Evolutionary conservation across 1,140 invertebrate genomes (phyloP).

Genomic region (Caenorhabditis tropicalis): DNA sequence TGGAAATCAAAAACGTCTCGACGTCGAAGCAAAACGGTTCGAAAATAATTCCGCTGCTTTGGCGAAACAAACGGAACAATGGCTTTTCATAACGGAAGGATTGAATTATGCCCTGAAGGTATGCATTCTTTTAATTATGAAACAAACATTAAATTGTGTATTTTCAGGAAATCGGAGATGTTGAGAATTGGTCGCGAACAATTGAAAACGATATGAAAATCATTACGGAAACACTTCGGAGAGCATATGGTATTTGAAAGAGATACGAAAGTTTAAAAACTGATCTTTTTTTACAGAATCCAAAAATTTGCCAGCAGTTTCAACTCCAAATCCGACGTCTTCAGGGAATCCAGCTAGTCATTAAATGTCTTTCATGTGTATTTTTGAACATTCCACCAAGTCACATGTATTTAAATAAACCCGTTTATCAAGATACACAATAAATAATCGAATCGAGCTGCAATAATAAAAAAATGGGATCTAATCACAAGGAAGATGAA

Average conservation of each 20-base stretch:
- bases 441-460: neutral
- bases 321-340: neutral
- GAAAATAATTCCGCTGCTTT: constrained; percentile 91
- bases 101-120: constrained; percentile 91
- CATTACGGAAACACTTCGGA: constrained; percentile 89
- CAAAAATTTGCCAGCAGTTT: neutral
- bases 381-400: constrained; percentile 30
- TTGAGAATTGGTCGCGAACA: constrained; percentile 95
- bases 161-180: constrained; percentile 88
- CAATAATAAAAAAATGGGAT: too few species aligned
- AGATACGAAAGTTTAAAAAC: neutral
- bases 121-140: neutral
- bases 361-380: neutral
- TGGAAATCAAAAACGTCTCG: constrained; percentile 93
- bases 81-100: constrained; percentile 89
- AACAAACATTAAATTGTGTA: neutral
- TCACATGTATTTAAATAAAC: neutral
- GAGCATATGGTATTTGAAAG: constrained; percentile 78
- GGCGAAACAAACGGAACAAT: constrained; percentile 93
- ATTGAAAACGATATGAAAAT: constrained; percentile 95
- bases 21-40: constrained; percentile 94
- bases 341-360: neutral
- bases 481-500: neutral
- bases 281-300: constrained; percentile 27
- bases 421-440: neutral